Base-by-base conservation (phyloP, 2,888 invertebrate species). In the Xestia rhomboidea region DNA sequence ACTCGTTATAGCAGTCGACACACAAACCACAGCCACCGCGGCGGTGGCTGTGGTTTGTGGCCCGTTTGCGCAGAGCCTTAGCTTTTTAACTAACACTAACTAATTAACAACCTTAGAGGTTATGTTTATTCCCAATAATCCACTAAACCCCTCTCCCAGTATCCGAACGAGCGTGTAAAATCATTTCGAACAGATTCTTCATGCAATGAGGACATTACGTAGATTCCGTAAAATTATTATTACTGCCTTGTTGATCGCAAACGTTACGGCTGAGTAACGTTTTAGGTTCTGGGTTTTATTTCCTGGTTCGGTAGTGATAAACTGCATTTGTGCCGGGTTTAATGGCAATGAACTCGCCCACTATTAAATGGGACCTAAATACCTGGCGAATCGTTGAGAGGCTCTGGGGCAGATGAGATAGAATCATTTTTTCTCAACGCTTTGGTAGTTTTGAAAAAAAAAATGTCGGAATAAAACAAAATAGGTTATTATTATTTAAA, bases 401-500 rank as follows among this genome's bases (percentile, higher is more conserved):
- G 10, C 10, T 24, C 24, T 24, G 51, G 10, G 51, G 24, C 51
- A 24, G 24, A 51, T 51, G 49, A 51, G 24, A 11, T 21, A 8
- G 10, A 24, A 51, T 51, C 51, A 51, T 10, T 10, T 49, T 21
- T 49, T 38, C 21, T 30, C 21, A n/a, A 24, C 6, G 18, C 2
- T 68, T 51, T 1, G 7, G 18, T 62, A 46, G 34, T 15, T 46
- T 46, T 27, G 1, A 7, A 27, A 41, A 27, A 5, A 60, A 51
- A 24, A 62, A 41, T 34, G 38, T 51, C 27, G 15, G 4, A 76
- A 70, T 69, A 74, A 86, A 73, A 84, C 75, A 68, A 78, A 54
- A 30, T 34, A 73, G 46, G n/a, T 27, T 34, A 34, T 34, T 46
- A 18, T 11, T 64, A 60, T 24, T 60, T 5, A 73, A 38, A 73